These are phyloP conservation scores for Sympetrum striolatum DNA, from an alignment of 2,888 invertebrate genomes.

Conservation along the genomic window DNA sequence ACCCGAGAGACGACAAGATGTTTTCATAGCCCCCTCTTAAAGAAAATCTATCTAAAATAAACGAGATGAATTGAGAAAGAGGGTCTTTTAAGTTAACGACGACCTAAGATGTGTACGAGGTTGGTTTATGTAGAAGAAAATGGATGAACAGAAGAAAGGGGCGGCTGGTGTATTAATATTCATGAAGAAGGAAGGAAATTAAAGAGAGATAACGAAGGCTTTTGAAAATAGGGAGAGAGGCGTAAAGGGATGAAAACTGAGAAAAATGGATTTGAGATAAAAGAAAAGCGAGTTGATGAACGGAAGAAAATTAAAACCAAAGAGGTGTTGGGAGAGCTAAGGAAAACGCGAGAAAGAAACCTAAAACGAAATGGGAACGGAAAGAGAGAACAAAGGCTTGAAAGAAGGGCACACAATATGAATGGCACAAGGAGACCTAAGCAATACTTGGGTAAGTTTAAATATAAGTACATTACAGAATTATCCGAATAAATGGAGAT, in stretches of 20 bases:
- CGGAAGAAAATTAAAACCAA: not conserved
- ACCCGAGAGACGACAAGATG: no score
- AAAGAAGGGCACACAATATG: not conserved
- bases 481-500: no score
- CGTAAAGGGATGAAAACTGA: not conserved
- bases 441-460: no score
- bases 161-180: slow-evolving; percentile 7
- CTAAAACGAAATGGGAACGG: not conserved
- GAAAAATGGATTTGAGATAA: not conserved
- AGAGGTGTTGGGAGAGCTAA: not conserved
- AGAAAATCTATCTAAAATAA: no score
- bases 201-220: not conserved
- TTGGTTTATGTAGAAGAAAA: not conserved
- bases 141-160: not conserved
- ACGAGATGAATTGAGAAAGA: no score
- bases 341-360: not conserved
- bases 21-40: no score
- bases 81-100: no score
- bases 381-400: not conserved
- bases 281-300: not conserved
- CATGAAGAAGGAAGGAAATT: not conserved
- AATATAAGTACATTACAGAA: no score
- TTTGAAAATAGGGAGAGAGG: not conserved
- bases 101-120: not conserved
- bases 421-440: not conserved